Evolutionary conservation across 2,113 vertebrate species (phyloP), one percentile per base, ranked within the genome.

Genomic region (Pao palembangensis): DNA sequence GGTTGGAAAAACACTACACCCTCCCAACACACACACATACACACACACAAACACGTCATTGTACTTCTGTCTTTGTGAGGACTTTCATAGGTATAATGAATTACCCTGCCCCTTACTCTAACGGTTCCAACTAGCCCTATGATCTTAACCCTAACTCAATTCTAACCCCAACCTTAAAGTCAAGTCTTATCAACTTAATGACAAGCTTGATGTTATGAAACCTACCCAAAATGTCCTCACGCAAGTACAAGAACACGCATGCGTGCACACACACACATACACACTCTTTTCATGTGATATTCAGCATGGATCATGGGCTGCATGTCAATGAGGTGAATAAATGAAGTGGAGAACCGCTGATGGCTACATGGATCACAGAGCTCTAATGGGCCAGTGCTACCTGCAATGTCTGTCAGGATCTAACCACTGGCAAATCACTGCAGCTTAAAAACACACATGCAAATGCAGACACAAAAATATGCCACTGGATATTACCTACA

Each of bases 301-400:
- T 82, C 85, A 85, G 71, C 41, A 67, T 51, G 58, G 69, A 69
- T 69, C 65, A 67, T 75, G 75, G 78, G 75, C 68, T 80, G 58
- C 49, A 67, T 79, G 67, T 82, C 78, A 71, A 69, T 75, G 76
- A 64, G 79, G 79, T 84, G 80, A 86, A 86, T 87, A 87, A 87
- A 87, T 86, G 66, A 84, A 77, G 62, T 72, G 71, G 70, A 69
- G 81, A 71, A 68, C 64, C 20, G 73, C 78, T 76, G 73, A 21
- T 58, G 68, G 75, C 68, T 75, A 69, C 75, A 85, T 84, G 71
- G 86, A 73, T 85, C 82, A 86, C 67, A 19, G 51, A 34, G 31
- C 69, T 72, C 55, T 0, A 5, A 44, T 17, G 47, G 63, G 71
- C 28, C 41, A 57, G 57, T 13, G 56, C 60, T 61, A 75, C 70